A percentile compares a stretch with the other conserved stretches of the same genome.
Conservation (phyloP, 1,140 invertebrate genomes). For the Lepidostoma basale region DNA sequence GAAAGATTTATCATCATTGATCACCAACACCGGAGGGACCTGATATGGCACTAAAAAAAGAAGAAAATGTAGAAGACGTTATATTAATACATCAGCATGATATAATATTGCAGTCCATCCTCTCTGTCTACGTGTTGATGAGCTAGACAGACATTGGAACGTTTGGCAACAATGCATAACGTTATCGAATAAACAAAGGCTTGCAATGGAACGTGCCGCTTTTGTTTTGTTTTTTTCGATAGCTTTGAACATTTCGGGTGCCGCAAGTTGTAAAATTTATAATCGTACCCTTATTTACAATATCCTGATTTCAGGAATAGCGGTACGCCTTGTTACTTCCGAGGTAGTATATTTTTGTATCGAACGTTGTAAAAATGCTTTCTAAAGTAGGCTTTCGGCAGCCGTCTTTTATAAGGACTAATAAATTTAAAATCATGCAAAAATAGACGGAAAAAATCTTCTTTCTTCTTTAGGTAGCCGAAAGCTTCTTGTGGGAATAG, state of each 20-base stretch:
- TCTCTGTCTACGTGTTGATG: too few relatives aligned
- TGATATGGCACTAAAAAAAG: too few relatives aligned
- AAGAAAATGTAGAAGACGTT: too few relatives aligned
- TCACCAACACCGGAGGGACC: too few relatives aligned
- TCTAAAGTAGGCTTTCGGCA: not conserved
- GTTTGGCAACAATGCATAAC: too few relatives aligned
- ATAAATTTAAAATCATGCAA: conserved; percentile 5
- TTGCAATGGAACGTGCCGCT: not conserved
- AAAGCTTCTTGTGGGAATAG: not conserved
- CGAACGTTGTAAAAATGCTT: not conserved
- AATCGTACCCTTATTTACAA: conserved; percentile 11
- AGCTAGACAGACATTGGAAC: too few relatives aligned
- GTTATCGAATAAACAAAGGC: not conserved
- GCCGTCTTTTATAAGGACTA: not conserved
- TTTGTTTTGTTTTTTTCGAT: conserved; percentile 1
- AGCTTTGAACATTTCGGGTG: conserved; percentile 3
- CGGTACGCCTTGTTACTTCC: not conserved
- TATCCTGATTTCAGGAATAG: conserved; percentile 9
- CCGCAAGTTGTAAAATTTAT: conserved; percentile 4
- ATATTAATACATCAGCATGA: too few relatives aligned
- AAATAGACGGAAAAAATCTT: too few relatives aligned
- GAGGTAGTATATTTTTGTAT: too few relatives aligned
- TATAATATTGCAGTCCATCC: too few relatives aligned
- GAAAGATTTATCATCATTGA: too few relatives aligned
- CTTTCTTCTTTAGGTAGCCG: not conserved